Conservation (phyloP, 2,113 vertebrate species). For the Myanophis thanlyinensis region DNA sequence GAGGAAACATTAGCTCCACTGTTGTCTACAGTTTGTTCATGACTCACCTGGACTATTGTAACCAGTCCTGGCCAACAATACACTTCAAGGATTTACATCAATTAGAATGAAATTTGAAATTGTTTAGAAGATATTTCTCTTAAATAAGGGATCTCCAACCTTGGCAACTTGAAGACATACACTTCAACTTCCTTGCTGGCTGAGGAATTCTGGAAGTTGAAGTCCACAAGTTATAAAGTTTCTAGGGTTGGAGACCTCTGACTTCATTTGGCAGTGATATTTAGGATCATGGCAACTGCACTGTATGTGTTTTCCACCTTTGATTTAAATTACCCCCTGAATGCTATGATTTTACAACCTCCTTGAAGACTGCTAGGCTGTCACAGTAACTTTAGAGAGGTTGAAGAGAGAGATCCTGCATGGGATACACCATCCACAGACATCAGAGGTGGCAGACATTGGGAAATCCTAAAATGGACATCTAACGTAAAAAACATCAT, state of each 20-base stretch:
- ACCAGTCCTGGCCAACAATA: neutral
- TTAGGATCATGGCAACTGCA: neutral
- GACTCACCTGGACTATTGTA: neutral
- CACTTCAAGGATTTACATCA: neutral
- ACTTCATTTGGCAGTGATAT: neutral
- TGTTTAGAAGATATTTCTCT: neutral
- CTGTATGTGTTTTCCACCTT: neutral
- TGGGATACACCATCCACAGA: too few species aligned
- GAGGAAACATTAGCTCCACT: neutral
- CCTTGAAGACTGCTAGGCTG: neutral
- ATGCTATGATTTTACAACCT: neutral
- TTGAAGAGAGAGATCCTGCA: too few species aligned
- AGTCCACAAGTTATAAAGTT: neutral
- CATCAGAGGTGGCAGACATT: too few species aligned
- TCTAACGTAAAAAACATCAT: too few species aligned
- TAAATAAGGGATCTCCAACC: too few species aligned
- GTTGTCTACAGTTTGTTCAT: neutral
- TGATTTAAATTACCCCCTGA: neutral
- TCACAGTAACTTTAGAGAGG: neutral
- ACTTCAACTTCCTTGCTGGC: too few species aligned
- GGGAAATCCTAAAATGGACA: too few species aligned
- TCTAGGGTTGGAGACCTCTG: neutral
- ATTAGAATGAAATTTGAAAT: neutral
- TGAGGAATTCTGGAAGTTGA: neutral
- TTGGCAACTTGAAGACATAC: too few species aligned